These are phyloP conservation scores for Cephus spinipes DNA, from an alignment of 2,888 invertebrate genomes.

Conservation along the genomic window DNA sequence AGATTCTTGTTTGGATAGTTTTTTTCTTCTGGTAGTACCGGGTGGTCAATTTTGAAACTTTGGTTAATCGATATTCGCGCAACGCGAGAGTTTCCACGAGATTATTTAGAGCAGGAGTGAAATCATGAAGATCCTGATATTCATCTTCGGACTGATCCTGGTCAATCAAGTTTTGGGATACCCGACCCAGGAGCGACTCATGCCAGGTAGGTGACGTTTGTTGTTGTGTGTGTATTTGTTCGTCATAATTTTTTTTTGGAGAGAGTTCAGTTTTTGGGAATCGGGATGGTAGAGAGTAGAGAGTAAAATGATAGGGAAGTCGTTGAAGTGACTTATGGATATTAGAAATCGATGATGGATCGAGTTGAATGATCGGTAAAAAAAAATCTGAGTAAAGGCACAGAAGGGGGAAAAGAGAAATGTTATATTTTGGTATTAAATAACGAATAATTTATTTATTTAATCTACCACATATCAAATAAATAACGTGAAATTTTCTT, in stretches of 20 bases:
- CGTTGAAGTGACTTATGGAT: not conserved
- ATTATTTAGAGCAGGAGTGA: slow-evolving; percentile 40
- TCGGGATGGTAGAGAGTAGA: not conserved
- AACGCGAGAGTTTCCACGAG: slow-evolving; percentile 7
- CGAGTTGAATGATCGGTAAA: not conserved
- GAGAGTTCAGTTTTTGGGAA: not conserved
- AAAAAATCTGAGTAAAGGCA: not conserved
- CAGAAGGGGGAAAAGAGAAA: not conserved
- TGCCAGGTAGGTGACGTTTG: slow-evolving; percentile 48
- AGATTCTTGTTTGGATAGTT: not conserved
- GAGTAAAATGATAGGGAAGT: not conserved
- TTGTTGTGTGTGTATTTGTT: not conserved
- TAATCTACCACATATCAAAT: no score
- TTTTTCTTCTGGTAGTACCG: not conserved
- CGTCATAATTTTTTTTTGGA: not conserved
- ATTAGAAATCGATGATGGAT: not conserved
- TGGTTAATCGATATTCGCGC: not conserved
- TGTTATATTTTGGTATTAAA: not conserved
- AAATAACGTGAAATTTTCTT: not conserved
- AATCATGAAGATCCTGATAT: slow-evolving; percentile 36
- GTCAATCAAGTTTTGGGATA: slow-evolving; percentile 56
- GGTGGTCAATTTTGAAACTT: slow-evolving; percentile 9
- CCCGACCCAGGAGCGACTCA: slow-evolving; percentile 56
- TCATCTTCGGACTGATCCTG: slow-evolving; percentile 42
- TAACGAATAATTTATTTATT: no score